Percentiles rank a stretch among this genome's conserved stretches.
Conservation (phyloP, 2,797 vertebrate species). For the Apogon hyalosoma region DNA sequence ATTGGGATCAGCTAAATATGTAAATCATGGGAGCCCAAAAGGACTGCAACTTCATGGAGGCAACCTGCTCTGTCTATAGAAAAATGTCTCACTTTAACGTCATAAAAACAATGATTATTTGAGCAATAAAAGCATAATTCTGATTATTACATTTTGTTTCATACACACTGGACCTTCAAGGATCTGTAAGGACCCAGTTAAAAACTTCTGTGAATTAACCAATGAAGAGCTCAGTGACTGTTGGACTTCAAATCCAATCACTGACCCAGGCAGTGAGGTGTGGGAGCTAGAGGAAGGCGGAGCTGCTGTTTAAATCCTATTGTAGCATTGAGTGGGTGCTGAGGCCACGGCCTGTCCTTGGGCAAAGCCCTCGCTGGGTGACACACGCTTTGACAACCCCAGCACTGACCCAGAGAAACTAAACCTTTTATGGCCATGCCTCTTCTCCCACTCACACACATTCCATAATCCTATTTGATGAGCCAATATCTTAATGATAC, state of each 20-base stretch:
- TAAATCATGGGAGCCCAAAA: too few species aligned
- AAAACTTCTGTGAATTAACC: constrained; percentile 60
- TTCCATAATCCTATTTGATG: constrained; percentile 82
- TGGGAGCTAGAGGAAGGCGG: constrained; percentile 33
- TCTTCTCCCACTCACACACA: constrained; percentile 23
- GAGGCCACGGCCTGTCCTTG: constrained; percentile 77
- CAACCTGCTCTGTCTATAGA: too few species aligned
- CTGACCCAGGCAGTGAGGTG: constrained; percentile 19
- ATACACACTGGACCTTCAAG: too few species aligned
- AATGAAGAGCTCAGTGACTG: constrained; percentile 46
- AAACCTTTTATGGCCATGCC: constrained; percentile 78
- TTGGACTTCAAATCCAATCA: constrained; percentile 73
- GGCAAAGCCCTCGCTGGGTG: constrained; percentile 59
- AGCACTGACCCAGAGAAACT: constrained; percentile 73
- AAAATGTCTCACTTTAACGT: too few species aligned
- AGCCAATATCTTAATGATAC: constrained; percentile 85
- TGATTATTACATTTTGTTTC: too few species aligned
- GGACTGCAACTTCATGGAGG: too few species aligned
- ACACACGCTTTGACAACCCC: constrained; percentile 65
- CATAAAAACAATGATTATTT: too few species aligned
- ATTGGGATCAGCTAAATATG: too few species aligned
- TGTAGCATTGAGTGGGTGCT: constrained; percentile 67
- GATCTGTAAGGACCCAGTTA: constrained; percentile 1
- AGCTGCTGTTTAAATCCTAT: constrained; percentile 77
- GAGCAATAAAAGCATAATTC: too few species aligned